phyloP scores from a whole-genome alignment of 1,140 invertebrate species.

The Onthophagus taurus region DNA sequence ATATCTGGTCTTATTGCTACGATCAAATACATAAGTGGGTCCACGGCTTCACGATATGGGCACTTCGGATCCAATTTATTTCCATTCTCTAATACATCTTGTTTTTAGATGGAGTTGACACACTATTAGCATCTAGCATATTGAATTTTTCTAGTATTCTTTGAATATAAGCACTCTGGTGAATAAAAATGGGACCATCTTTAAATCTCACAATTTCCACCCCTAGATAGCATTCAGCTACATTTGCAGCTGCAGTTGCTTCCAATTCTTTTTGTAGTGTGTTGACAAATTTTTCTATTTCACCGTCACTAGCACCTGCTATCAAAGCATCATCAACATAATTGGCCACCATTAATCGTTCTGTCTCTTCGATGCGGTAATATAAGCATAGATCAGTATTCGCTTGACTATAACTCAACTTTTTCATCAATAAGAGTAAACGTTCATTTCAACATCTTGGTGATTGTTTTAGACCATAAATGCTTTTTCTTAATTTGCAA shows the following conservation, averaged over 20 bases:
- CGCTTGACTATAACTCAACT: no score
- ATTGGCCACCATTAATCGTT: conserved; percentile 32
- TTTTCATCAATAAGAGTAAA: conserved; percentile 34
- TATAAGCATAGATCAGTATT: no score
- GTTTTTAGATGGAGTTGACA: conserved; percentile 14
- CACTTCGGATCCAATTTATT: conserved; percentile 11
- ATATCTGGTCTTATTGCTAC: no score
- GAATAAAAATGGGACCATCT: conserved; percentile 21
- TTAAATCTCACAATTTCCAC: conserved; percentile 26
- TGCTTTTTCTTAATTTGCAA: conserved; percentile 6
- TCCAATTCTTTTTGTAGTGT: conserved; percentile 14
- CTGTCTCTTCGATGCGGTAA: conserved; percentile 25
- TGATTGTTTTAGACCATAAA: conserved; percentile 39
- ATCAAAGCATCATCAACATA: conserved; percentile 44
- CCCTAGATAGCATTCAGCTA: conserved; percentile 25
- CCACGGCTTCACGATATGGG: conserved; percentile 35
- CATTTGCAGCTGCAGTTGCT: conserved; percentile 14
- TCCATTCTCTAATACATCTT: background rate
- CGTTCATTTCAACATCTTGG: conserved; percentile 33
- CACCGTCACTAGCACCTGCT: conserved; percentile 10
- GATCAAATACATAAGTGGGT: no score
- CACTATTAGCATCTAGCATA: conserved; percentile 23
- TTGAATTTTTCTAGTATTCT: no score
- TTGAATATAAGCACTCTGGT: no score
- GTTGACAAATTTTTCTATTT: conserved; percentile 11